Evolutionary conservation across 2,113 vertebrate genomes (phyloP).

Genomic region (Paramormyrops kingsleyae): DNA sequence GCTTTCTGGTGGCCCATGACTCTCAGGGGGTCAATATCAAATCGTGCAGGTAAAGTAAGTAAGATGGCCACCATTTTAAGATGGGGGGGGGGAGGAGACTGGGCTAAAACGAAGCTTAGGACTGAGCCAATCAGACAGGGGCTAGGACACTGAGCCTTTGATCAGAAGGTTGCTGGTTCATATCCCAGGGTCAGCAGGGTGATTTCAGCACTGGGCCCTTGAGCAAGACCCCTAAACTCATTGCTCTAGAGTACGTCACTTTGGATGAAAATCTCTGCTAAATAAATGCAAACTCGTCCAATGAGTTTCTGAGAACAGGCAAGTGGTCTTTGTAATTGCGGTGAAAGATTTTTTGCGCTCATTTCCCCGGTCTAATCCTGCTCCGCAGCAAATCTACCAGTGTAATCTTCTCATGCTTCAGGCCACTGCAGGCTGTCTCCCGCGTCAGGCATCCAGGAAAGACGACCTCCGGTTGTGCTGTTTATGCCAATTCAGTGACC

Average conservation of each 20-base stretch:
- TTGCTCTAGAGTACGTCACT: neutral
- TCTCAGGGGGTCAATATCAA: neutral
- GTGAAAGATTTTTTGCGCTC: neutral
- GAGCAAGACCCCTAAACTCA: neutral
- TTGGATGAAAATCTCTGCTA: neutral
- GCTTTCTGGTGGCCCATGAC: neutral
- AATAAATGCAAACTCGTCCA: neutral
- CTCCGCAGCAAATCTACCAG: neutral
- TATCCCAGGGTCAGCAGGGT: neutral
- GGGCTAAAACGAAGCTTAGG: neutral
- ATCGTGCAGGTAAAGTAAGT: neutral
- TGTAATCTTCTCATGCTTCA: neutral
- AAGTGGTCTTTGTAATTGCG: neutral
- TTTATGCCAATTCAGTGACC: neutral
- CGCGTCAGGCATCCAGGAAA: neutral
- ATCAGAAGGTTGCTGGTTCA: neutral
- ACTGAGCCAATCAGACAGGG: neutral
- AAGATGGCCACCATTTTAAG: neutral
- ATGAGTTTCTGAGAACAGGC: neutral
- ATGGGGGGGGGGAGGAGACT: neutral
- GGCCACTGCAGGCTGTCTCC: neutral
- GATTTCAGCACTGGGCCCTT: neutral
- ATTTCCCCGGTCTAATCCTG: neutral
- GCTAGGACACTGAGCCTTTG: neutral
- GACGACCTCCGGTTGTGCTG: neutral